These are phyloP conservation scores for Sorex fumeus DNA, from an alignment of 2,113 vertebrate species.

Conservation along the genomic window DNA sequence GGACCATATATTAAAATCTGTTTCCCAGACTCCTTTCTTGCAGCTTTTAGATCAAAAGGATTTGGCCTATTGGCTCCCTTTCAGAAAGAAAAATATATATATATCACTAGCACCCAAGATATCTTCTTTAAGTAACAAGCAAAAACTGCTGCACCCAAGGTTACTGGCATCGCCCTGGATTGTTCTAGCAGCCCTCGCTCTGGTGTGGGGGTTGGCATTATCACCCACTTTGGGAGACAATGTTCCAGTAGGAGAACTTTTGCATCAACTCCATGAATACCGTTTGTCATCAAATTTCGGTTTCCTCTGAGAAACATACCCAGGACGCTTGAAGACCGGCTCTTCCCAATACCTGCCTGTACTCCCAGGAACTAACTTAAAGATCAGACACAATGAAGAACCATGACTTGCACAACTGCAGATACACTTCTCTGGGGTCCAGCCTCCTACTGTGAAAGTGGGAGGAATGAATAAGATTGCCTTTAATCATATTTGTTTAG, in stretches of 20 bases:
- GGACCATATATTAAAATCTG: background rate
- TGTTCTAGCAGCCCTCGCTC: too few relatives aligned
- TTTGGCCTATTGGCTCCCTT: too few relatives aligned
- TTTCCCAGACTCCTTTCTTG: background rate
- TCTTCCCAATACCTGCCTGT: background rate
- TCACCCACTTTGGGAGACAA: too few relatives aligned
- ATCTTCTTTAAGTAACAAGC: too few relatives aligned
- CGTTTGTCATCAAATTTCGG: background rate
- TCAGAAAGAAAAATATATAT: too few relatives aligned
- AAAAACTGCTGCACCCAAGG: too few relatives aligned
- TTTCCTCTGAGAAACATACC: background rate
- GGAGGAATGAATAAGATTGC: background rate
- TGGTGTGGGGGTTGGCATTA: too few relatives aligned
- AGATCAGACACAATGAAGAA: background rate
- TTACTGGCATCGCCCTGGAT: too few relatives aligned
- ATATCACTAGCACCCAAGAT: too few relatives aligned
- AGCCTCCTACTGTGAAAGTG: background rate
- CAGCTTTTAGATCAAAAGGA: background rate
- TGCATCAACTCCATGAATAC: background rate
- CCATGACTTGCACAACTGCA: background rate
- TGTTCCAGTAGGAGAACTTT: background rate
- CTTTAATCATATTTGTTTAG: constrained; percentile 2
- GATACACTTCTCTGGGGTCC: background rate
- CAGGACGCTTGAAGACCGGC: background rate
- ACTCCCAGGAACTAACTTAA: background rate